phyloP scores from a whole-genome alignment of 1,140 invertebrate species.

The Colletes latitarsis region DNA sequence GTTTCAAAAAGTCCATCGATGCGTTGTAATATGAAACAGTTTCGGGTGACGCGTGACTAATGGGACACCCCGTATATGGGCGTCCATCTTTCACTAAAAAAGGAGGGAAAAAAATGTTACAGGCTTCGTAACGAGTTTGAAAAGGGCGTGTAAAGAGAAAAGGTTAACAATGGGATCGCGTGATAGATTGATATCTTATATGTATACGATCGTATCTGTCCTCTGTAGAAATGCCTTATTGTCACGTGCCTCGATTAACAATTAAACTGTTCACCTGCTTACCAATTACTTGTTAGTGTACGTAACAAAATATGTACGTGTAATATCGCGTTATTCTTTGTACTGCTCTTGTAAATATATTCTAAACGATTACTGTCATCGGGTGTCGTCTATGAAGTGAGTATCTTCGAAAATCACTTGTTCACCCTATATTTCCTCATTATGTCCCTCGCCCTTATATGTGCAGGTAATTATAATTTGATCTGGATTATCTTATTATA shows the following conservation, averaged over 20 bases:
- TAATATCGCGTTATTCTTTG: constrained; percentile 76
- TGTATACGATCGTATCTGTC: constrained; percentile 64
- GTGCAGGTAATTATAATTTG: background rate
- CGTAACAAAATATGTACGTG: constrained; percentile 70
- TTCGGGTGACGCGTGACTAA: too few species aligned
- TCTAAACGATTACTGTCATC: constrained; percentile 72
- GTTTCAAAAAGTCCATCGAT: too few species aligned
- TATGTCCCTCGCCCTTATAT: background rate
- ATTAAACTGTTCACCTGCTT: constrained; percentile 74
- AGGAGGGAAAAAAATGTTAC: background rate
- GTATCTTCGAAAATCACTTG: background rate
- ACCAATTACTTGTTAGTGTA: constrained; percentile 71
- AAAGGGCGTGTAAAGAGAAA: background rate
- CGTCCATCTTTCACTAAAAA: background rate
- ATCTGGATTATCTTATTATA: too few species aligned
- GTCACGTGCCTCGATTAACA: constrained; percentile 76
- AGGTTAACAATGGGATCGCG: background rate
- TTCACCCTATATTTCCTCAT: background rate
- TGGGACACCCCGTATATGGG: background rate
- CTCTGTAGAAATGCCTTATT: constrained; percentile 76
- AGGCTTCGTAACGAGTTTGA: background rate
- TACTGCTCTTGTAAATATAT: constrained; percentile 77
- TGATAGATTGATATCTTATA: constrained; percentile 53
- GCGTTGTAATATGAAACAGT: too few species aligned
- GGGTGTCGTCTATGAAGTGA: constrained; percentile 45